These are phyloP conservation scores for Vulpes vulpes DNA, from an alignment of 2,113 vertebrate genomes.

Conservation along the genomic window DNA sequence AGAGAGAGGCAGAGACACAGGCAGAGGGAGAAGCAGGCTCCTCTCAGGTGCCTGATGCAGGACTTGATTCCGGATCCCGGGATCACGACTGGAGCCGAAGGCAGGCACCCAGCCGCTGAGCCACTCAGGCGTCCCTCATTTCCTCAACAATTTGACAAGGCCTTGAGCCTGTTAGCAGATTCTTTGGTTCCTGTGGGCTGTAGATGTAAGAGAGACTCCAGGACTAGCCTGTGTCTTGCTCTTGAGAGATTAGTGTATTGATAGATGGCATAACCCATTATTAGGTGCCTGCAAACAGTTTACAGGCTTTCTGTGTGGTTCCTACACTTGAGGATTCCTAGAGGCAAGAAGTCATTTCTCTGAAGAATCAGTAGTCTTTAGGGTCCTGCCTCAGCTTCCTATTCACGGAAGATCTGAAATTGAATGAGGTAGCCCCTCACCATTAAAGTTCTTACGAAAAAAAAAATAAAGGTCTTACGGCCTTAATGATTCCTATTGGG, in stretches of 20 bases:
- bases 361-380: background rate
- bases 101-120: too few relatives aligned
- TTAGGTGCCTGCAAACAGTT: background rate
- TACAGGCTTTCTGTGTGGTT: conserved; percentile 22
- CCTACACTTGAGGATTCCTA: background rate
- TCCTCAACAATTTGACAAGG: conserved; percentile 14
- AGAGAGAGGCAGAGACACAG: too few relatives aligned
- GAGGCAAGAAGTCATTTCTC: background rate
- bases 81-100: too few relatives aligned
- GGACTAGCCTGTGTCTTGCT: background rate
- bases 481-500: background rate
- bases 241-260: background rate
- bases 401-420: background rate
- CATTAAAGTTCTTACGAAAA: background rate
- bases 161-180: background rate
- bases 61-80: too few relatives aligned
- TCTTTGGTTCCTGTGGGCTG: background rate
- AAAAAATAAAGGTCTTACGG: background rate
- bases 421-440: background rate
- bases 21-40: too few relatives aligned
- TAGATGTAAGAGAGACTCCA: background rate
- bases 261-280: background rate
- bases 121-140: too few relatives aligned
- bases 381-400: background rate
- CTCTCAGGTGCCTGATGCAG: too few relatives aligned